phyloP scores from a whole-genome alignment of 2,113 vertebrate genomes.

The Callopanchax toddi region DNA sequence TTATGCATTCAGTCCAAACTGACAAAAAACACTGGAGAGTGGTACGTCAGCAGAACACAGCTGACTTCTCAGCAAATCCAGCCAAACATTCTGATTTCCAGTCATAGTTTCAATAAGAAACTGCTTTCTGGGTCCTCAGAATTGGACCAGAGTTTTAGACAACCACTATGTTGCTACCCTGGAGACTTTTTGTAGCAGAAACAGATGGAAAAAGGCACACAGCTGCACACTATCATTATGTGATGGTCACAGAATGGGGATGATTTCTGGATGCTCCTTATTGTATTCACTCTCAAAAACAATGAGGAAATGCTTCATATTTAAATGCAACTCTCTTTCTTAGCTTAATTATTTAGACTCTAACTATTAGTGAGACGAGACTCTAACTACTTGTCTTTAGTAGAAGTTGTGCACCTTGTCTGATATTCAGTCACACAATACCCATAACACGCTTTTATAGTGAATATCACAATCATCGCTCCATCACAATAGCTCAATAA shows the following conservation, averaged over 20 bases:
- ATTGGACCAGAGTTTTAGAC: slow-evolving; percentile 43
- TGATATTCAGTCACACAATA: slow-evolving; percentile 9
- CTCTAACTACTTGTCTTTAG: neutral
- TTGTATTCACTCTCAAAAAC: slow-evolving; percentile 28
- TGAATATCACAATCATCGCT: slow-evolving; percentile 16
- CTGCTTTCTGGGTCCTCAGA: slow-evolving; percentile 44
- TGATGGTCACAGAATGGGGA: slow-evolving; percentile 45
- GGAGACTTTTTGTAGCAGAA: slow-evolving; percentile 48
- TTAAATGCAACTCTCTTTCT: neutral
- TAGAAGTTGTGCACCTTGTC: slow-evolving; percentile 4
- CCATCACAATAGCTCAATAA: slow-evolving; percentile 16
- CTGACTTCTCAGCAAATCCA: slow-evolving; percentile 43
- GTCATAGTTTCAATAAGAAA: slow-evolving; percentile 52
- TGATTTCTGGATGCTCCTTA: slow-evolving; percentile 38
- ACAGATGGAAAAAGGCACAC: slow-evolving; percentile 62
- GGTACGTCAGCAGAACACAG: slow-evolving; percentile 39
- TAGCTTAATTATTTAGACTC: slow-evolving; percentile 6
- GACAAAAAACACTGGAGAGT: slow-evolving; percentile 22
- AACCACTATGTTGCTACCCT: slow-evolving; percentile 50
- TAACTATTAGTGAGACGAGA: too few relatives aligned
- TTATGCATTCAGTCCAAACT: slow-evolving; percentile 41
- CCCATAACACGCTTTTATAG: slow-evolving; percentile 4
- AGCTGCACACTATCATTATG: slow-evolving; percentile 48
- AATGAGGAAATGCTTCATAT: neutral
- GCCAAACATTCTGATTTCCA: slow-evolving; percentile 57